A percentile compares a stretch with the other conserved stretches of the same genome.
Conservation (phyloP, 2,113 vertebrate species). For the Columba janthina region DNA sequence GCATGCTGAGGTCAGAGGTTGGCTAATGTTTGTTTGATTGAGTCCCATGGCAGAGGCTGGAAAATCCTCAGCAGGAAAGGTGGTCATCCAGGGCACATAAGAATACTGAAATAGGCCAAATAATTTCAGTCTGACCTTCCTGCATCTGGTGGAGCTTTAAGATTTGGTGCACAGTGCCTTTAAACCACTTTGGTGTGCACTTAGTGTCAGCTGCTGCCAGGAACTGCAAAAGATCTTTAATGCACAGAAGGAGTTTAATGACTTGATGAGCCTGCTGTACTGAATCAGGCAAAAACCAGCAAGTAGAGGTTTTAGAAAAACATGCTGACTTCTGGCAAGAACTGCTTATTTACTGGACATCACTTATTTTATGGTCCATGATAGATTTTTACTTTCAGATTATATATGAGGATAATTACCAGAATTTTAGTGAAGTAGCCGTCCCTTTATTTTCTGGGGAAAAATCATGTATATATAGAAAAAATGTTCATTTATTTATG, state of each 20-base stretch:
- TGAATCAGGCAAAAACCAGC: background rate
- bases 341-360: background rate
- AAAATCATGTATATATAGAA: background rate
- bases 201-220: background rate
- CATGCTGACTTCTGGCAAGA: background rate
- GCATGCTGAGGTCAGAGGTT: background rate
- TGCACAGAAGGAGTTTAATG: background rate
- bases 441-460: background rate
- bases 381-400: background rate
- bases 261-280: constrained; percentile 11
- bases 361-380: background rate
- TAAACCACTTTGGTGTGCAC: background rate
- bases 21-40: constrained; percentile 20
- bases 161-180: background rate
- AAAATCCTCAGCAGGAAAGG: background rate
- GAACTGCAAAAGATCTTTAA: background rate
- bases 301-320: background rate
- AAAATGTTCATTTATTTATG: background rate
- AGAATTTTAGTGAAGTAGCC: background rate
- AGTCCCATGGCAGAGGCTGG: background rate
- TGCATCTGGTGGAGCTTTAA: background rate
- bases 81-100: background rate
- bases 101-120: background rate
- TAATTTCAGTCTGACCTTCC: background rate
- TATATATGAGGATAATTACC: background rate